Base-by-base conservation (phyloP, 2,113 vertebrate species). In the Peromyscus californicus region DNA sequence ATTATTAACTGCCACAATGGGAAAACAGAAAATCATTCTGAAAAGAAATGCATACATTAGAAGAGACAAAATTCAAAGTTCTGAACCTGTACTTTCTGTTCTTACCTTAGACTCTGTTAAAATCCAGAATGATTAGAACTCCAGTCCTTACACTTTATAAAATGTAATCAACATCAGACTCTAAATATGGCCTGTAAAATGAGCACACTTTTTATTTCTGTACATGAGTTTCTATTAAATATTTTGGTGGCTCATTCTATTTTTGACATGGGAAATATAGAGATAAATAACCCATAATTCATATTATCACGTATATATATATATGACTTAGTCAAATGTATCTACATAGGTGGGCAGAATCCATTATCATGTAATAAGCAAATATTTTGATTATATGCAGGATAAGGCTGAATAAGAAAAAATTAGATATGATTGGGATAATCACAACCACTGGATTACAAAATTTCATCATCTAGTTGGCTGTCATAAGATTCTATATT, bases 361-460 rank as follows among this genome's bases (percentile, higher is more conserved):
- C 54, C 15, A 15, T 79, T 76, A 26, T 88, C 21, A 3, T 93
- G n/a, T 1, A 48, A 1, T 67, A 84, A 63, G 31, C 70, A 39
- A 89, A 51, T 89, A n/a, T 95, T 91, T 93, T 65, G 74, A 17
- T 24, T 57, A 33, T 74, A 33, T 45, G 6, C 2, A 65, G 61
- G 70, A 82, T 97, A 85, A 78, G 26, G 57, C 15, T 76, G 75
- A 85, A 80, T n/a, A n/a, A 72, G 5, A 93, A 95, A 51, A 51
- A 95, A 72, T 95, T 96, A 82, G 21, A 96, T 74, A 69, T 33
- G 42, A 57, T 89, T 95, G 85, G 67, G 42, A 91, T 83, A 95
- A 86, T 91, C 54, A 89, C 13, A 1, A 0, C 80, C 87, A 74
- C 61, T 89, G 75, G 54, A 83, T 94, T 80, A 36, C 65, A 3